Base-by-base conservation (phyloP, 2,888 invertebrate genomes). In the Geophilus truncorum region DNA sequence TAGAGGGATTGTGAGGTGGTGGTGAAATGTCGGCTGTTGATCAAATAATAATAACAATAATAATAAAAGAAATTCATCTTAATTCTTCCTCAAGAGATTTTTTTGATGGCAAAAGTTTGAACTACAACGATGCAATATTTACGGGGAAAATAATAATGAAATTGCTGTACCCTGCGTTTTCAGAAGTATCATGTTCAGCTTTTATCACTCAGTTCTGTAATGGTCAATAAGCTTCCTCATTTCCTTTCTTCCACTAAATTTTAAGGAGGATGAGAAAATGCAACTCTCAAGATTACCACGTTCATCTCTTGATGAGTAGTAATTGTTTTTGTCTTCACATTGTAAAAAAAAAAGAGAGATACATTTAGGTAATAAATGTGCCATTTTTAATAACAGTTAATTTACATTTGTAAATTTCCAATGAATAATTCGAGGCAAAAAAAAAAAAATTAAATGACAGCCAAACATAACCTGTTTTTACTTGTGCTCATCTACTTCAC, bases 341-440 rank as follows among this genome's bases (percentile, higher is more conserved):
- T 51, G 51, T 51, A 51, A 51, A 51, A 51, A 51, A 32, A 4
- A 32, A 32, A 32, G n/a, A 32, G 9, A 51, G 51, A 51, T 51
- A 51, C 51, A 51, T 51, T 51, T 51, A 51, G 51, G 51, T 51
- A 75, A 75, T 32, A 75, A 30, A 75, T 75, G 76, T 75, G 32
- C 28, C 30, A 75, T 75, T 75, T 75, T 75, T 75, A 75, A 32
- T 28, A 28, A 75, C 76, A 75, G 32, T 75, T 75, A 75, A 75
- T 75, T 75, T 75, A 75, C 18, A 18, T 21, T 15, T 40, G 40
- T 45, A n/a, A 51, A 23, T 75, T 75, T 28, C 28, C 23, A 28
- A 75, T 25, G 28, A 21, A 21, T 57, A 4, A 12, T 57, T 5
- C 5, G 23, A 57, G 57, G 23, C 57, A 57, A 57, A 10, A 10